Percentiles rank a stretch among this genome's conserved stretches.
phyloP scores from a whole-genome alignment of 2,113 vertebrate species.

The Dermatemys mawii region DNA sequence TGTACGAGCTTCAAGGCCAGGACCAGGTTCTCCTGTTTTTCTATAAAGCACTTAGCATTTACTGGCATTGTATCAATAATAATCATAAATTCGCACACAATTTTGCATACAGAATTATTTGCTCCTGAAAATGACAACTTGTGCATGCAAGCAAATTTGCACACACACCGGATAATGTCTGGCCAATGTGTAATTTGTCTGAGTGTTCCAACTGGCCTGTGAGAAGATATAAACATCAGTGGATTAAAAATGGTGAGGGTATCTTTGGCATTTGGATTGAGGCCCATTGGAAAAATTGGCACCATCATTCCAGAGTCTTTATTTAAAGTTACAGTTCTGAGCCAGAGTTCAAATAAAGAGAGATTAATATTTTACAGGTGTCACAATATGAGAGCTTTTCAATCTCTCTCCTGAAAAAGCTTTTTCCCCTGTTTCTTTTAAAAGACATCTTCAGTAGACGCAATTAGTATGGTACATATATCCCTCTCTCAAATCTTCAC shows the following conservation, averaged over 20 bases:
- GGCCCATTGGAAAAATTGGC: not conserved
- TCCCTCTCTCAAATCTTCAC: conserved; percentile 24
- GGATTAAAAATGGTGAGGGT: not conserved
- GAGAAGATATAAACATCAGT: not conserved
- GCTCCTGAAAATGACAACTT: conserved; percentile 21
- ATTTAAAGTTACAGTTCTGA: not conserved
- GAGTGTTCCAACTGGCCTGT: not conserved
- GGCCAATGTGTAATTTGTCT: not conserved
- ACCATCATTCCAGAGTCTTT: not conserved
- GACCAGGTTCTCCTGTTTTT: not conserved
- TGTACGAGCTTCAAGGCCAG: conserved; percentile 35
- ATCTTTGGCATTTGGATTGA: not conserved
- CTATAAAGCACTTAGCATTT: not conserved
- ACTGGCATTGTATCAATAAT: conserved; percentile 14
- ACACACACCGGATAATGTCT: not conserved
- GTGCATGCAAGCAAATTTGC: not conserved
- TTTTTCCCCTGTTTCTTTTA: conserved; percentile 28
- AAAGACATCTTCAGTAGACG: conserved; percentile 34
- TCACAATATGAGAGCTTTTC: not conserved
- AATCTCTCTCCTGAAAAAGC: not conserved
- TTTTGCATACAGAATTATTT: conserved; percentile 43
- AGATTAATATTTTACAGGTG: not conserved
- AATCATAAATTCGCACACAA: conserved; percentile 2
- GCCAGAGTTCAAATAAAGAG: not conserved
- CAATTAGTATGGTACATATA: conserved; percentile 19